Evolutionary conservation across 2,888 invertebrate species (phyloP), one percentile per base, ranked within the genome.

Genomic region (Tillus elongatus): DNA sequence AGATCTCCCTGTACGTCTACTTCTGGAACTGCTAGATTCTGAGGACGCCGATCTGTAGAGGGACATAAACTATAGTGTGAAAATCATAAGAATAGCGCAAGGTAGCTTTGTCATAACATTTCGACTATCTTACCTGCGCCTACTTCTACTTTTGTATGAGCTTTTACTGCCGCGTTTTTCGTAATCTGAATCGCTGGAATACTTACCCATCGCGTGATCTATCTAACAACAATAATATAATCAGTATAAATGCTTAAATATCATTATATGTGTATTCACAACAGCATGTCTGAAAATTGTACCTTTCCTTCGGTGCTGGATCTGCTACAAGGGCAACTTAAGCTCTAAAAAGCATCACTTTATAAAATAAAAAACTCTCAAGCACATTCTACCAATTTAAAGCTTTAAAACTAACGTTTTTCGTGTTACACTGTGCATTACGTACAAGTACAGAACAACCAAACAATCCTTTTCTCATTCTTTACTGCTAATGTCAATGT

Each of bases 101-200:
- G 24, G 24, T 19, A 19, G n/a, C n/a, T 40, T 40, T 45, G 19
- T 37, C 41, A 36, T 30, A 43, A 35, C 41, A 41, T 39, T 34
- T 37, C 40, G 42, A 36, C 43, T 41, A 30, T 45, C 58, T 57
- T 57, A 64, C 63, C 63, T 62, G 46, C 56, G 56, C 44, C 58
- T 60, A 48, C 47, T 54, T 51, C 54, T 60, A 54, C 51, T 58
- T 53, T 60, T 63, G 51, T 54, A 53, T 30, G 56, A 52, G 37
- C 55, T 56, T 56, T 59, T 64, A 52, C 52, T 56, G 43, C 56
- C 51, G 34, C 56, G 53, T 41, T 55, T 61, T 45, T 64, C 65
- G 50, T 51, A 53, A 47, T 65, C 65, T 36, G 66, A 64, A 52
- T 62, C 65, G 47, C 63, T 64, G 29, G 66, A 67, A 58, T 64